These are phyloP conservation scores for Nipponia nippon DNA, from an alignment of 2,113 vertebrate genomes.

Conservation along the genomic window DNA sequence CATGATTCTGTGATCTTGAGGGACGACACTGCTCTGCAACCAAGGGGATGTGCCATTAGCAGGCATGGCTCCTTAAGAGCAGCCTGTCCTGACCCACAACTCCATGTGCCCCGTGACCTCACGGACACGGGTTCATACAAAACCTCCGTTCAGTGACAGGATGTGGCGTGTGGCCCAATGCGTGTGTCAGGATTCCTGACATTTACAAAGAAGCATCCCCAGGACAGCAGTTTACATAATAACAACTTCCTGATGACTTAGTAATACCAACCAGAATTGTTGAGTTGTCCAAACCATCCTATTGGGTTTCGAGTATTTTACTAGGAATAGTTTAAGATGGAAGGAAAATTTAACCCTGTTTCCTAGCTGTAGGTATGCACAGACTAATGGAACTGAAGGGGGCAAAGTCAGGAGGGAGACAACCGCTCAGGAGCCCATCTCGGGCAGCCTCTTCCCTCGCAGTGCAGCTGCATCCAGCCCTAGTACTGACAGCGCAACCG, in stretches of 20 bases:
- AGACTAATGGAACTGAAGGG: background rate
- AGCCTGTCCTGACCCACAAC: background rate
- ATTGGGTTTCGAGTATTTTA: background rate
- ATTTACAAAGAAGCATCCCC: background rate
- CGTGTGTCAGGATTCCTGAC: background rate
- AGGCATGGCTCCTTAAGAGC: background rate
- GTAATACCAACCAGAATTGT: background rate
- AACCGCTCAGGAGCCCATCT: background rate
- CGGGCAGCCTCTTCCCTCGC: background rate
- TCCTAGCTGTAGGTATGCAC: background rate
- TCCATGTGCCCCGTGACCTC: background rate
- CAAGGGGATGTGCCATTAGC: background rate
- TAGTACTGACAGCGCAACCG: fast-evolving
- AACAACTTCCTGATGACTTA: background rate
- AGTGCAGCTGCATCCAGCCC: background rate
- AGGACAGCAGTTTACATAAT: background rate
- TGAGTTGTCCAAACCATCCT: background rate
- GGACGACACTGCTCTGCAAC: background rate
- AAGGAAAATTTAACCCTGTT: background rate
- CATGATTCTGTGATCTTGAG: background rate
- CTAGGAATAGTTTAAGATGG: background rate
- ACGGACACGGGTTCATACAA: background rate
- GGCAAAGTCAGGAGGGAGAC: background rate
- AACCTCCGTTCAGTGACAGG: background rate
- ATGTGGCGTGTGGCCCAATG: background rate